Evolutionary conservation across 2,797 vertebrate species (phyloP).

Genomic region (Amblyopsis hoosieri): DNA sequence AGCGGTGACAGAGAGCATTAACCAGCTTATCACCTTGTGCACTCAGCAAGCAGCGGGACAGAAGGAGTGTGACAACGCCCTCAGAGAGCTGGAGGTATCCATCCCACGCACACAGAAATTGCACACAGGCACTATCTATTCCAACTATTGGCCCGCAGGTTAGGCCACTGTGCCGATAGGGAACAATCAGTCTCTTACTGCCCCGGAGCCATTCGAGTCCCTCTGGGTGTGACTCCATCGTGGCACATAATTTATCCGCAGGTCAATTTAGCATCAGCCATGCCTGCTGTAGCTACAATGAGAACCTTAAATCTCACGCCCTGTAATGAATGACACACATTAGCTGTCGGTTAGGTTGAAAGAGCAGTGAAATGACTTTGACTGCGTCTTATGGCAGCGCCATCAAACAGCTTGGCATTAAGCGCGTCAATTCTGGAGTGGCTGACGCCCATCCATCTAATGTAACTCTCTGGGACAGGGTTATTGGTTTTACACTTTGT

Average conservation of each 20-base stretch:
- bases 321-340: background rate
- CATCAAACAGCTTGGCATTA: background rate
- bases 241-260: conserved; percentile 8
- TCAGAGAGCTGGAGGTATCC: conserved; percentile 94
- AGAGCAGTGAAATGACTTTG: background rate
- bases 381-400: background rate
- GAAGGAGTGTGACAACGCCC: conserved; percentile 97
- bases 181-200: conserved; percentile 18
- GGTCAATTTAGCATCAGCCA: conserved; percentile 2
- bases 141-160: background rate
- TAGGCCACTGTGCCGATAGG: conserved; percentile 10
- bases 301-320: too few species aligned
- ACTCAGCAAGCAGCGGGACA: conserved; percentile 97
- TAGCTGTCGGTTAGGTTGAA: background rate
- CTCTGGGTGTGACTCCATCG: conserved; percentile 7
- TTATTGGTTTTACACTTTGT: background rate
- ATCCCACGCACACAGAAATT: background rate
- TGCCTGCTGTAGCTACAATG: background rate
- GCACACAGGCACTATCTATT: background rate
- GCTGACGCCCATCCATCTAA: conserved; percentile 1
- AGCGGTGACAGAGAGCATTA: conserved; percentile 98
- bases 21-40: conserved; percentile 96
- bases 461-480: too few species aligned
- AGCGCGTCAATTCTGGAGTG: conserved; percentile 20
- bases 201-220: conserved; percentile 9